A percentile compares a stretch with the other conserved stretches of the same genome.
Evolutionary conservation across 2,797 vertebrate species (phyloP).

Genomic region (Micropoecilia bifurca): DNA sequence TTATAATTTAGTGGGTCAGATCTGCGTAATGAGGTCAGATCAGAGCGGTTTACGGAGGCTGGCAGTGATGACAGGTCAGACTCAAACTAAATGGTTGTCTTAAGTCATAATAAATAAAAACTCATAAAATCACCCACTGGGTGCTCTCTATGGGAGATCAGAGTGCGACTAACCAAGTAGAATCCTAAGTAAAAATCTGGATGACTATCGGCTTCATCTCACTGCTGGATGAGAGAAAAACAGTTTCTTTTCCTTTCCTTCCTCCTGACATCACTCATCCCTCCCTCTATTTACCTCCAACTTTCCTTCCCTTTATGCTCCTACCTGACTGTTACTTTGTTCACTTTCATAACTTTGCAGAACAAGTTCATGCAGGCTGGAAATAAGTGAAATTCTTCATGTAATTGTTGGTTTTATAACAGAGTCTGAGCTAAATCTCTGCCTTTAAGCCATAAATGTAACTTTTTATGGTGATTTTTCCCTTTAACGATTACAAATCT

Average conservation of each 20-base stretch:
- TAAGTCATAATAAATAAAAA: background rate
- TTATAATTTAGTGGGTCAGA: no score
- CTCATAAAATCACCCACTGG: background rate
- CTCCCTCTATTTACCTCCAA: constrained; percentile 9
- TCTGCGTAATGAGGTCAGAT: background rate
- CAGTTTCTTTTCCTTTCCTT: background rate
- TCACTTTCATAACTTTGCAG: background rate
- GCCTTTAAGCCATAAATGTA: no score
- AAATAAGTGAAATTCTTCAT: background rate
- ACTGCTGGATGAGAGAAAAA: constrained; percentile 28
- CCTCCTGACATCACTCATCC: constrained; percentile 53
- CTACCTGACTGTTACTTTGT: background rate
- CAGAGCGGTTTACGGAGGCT: background rate
- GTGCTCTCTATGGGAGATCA: constrained; percentile 31
- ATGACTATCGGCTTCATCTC: constrained; percentile 24
- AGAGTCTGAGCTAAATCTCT: background rate
- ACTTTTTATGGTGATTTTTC: background rate
- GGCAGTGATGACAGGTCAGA: background rate
- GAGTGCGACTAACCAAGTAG: constrained; percentile 33
- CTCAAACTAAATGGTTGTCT: background rate
- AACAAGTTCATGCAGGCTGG: constrained; percentile 17
- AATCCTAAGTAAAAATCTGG: constrained; percentile 28
- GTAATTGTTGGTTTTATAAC: background rate
- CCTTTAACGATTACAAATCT: background rate
- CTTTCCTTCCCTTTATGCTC: background rate